A percentile compares a stretch with the other conserved stretches of the same genome.
These are phyloP conservation scores for Paramormyrops hopkinsi DNA, from an alignment of 2,797 vertebrate species.

Conservation along the genomic window DNA sequence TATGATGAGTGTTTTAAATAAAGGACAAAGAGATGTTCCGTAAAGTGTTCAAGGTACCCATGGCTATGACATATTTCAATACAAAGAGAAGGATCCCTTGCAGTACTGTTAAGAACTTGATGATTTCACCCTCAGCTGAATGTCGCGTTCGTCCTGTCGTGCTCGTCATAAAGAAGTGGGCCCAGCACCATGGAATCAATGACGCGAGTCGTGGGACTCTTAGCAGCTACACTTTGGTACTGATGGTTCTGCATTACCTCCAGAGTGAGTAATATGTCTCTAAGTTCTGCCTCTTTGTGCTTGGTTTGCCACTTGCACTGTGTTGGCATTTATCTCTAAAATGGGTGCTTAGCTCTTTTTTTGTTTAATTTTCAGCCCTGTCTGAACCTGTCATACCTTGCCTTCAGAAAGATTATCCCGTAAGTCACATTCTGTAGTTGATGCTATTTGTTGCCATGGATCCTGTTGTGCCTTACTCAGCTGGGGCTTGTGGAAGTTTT, in stretches of 20 bases:
- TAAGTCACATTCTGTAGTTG: slow-evolving; percentile 48
- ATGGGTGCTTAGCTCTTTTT: not conserved
- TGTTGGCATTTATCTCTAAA: not conserved
- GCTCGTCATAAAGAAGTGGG: slow-evolving; percentile 92
- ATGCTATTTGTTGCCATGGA: not conserved
- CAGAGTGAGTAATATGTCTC: slow-evolving; percentile 79
- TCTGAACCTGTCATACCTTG: slow-evolving; percentile 85
- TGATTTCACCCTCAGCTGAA: slow-evolving; percentile 71
- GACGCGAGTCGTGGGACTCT: slow-evolving; percentile 95
- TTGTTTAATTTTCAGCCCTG: slow-evolving; percentile 61
- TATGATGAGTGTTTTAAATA: not conserved
- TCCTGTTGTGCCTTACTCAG: not conserved
- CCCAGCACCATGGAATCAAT: slow-evolving; percentile 78
- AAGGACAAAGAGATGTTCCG: not conserved
- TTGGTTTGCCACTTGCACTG: not conserved
- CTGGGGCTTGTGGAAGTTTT: not conserved
- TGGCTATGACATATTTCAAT: not conserved
- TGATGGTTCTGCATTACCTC: slow-evolving; percentile 97
- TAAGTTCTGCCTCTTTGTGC: not conserved
- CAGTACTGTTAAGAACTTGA: not conserved
- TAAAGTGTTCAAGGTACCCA: not conserved
- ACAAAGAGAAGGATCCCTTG: not conserved
- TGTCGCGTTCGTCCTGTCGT: slow-evolving; percentile 83
- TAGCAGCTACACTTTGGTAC: slow-evolving; percentile 88
- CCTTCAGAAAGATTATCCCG: slow-evolving; percentile 86